Evolutionary conservation across 2,113 vertebrate genomes (phyloP).

Genomic region (Chloebia gouldiae): DNA sequence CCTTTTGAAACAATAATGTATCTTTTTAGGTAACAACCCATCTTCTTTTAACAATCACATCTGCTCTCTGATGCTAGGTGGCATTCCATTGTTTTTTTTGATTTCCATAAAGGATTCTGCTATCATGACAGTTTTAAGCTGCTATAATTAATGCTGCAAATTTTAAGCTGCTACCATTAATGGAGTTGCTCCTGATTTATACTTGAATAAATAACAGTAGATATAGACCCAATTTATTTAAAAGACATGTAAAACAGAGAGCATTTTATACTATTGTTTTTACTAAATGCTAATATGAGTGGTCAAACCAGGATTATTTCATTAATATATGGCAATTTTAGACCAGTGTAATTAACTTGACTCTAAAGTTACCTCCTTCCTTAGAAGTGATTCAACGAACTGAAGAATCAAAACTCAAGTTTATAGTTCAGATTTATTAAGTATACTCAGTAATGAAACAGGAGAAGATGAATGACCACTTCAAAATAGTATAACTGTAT

Average conservation of each 20-base stretch:
- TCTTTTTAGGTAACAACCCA: neutral
- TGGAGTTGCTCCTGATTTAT: neutral
- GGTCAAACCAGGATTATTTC: neutral
- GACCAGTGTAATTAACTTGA: neutral
- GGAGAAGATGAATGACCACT: neutral
- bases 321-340: neutral
- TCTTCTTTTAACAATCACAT: neutral
- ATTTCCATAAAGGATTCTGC: neutral
- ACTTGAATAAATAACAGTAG: neutral
- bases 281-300: neutral
- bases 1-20: neutral
- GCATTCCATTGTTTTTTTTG: neutral
- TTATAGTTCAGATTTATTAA: neutral
- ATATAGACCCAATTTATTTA: neutral
- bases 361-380: neutral
- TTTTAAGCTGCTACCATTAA: neutral
- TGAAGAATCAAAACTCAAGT: neutral
- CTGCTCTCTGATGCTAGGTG: neutral
- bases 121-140: neutral
- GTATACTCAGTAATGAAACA: neutral
- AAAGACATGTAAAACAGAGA: neutral
- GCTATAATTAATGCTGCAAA: no score
- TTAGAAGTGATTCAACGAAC: neutral
- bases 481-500: neutral
- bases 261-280: neutral